Evolutionary conservation across 53 echinoderm and acorn worm species (phyloP).

Genomic region (Actinopyga echinites): DNA sequence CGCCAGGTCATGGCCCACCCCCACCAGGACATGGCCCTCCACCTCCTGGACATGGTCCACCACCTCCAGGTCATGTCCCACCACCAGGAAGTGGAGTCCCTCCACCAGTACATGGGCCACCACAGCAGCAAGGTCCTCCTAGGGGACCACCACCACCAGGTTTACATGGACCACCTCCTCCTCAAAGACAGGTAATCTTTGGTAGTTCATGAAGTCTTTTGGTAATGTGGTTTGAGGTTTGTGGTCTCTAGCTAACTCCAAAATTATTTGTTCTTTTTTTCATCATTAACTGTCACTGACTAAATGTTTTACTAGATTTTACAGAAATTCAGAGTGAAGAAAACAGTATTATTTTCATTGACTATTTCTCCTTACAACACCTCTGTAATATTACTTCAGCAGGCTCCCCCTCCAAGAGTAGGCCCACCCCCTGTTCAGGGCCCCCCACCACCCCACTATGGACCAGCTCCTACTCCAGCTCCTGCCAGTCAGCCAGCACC

Average conservation of each 20-base stretch:
- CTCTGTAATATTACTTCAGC: too few relatives aligned
- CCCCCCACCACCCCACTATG: conserved; percentile 58
- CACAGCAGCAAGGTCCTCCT: conserved; percentile 73
- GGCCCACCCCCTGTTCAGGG: conserved; percentile 59
- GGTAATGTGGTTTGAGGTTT: too few relatives aligned
- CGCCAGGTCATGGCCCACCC: conserved; percentile 64
- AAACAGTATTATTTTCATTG: too few relatives aligned
- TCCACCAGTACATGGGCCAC: conserved; percentile 68
- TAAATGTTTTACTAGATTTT: too few relatives aligned
- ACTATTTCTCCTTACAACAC: too few relatives aligned
- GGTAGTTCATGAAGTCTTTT: too few relatives aligned
- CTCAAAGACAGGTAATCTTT: conserved; percentile 37
- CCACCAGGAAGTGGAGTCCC: conserved; percentile 50
- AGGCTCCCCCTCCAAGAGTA: conserved; percentile 49
- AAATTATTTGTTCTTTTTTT: too few relatives aligned
- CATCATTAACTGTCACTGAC: too few relatives aligned
- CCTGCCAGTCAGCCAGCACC: conserved; percentile 70
- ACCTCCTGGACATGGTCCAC: conserved; percentile 59
- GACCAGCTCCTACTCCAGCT: conserved; percentile 40
- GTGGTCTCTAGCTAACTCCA: too few relatives aligned
- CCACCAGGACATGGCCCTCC: conserved; percentile 54
- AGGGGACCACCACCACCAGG: conserved; percentile 59
- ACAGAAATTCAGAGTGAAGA: too few relatives aligned
- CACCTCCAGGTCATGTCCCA: conserved; percentile 57
- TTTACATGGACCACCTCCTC: conserved; percentile 45